Base-by-base conservation (phyloP, 2,113 vertebrate genomes). In the Nycticorax nycticorax region DNA sequence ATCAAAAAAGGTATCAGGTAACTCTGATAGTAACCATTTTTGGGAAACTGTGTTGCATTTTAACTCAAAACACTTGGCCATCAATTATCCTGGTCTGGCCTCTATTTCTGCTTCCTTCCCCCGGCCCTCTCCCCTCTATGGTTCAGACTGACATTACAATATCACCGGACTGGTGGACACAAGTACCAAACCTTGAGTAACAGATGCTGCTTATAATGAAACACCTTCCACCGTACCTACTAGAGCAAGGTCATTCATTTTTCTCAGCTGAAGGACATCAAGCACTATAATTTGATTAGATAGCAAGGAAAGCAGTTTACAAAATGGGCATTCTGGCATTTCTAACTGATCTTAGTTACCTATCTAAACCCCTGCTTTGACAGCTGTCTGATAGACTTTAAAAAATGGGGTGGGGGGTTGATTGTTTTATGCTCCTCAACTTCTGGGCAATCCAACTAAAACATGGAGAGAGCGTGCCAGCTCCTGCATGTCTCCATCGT, bases 331-430 rank as follows among this genome's bases (percentile, higher is more conserved):
- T 72, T 67, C 32, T 63, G 23, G 23, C 50, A 73, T 85, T 87
- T 85, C 37, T 72, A 76, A 53, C 3, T 33, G 32, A 56, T 88
- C 24, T 69, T 19, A 43, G 24, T 57, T 24, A 72, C 2, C 11
- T 41, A 12, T 12, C 30, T 60, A 88, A 62, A 89, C n/a, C 9
- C n/a, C 39, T 56, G 33, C 27, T 90, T 53, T 85, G 67, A 76
- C 53, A 85, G 37, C 17, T 64, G 72, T 92, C 66, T 73, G 77
- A 79, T 16, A 78, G 72, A 64, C n/a, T 56, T 67, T 24, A 6
- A 88, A 66, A 92, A 68, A 43, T 5, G 3, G 6, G 30, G 53
- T 27, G 1, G 1, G 3, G 0, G 0, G 0, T 12, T 37, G 45
- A 56, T 81, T 94, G 35, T 35, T 84, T 85, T 88, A 64, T 1